Evolutionary conservation across 2,888 invertebrate species (phyloP), one percentile per base, ranked within the genome.

Genomic region (Chirona hameri): DNA sequence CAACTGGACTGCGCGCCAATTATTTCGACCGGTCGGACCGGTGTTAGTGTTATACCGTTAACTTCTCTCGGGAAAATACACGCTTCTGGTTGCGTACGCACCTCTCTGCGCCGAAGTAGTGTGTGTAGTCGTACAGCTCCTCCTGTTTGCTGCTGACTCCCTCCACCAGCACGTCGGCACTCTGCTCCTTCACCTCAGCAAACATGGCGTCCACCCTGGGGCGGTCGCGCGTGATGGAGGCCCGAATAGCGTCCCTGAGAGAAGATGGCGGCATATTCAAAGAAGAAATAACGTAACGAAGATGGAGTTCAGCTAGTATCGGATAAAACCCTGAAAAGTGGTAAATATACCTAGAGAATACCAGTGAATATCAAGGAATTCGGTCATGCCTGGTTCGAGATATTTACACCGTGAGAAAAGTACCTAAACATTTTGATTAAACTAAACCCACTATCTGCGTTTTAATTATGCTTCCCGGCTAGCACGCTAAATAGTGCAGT

Each of bases 181-280:
- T 86, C 83, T 89, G 88, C 0, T 92, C 91, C 85, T 91, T 91
- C 87, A 91, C 93, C 87, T 94, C 94, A 4, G 93, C 92, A 72
- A 94, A 88, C 69, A 94, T 83, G 52, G 39, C 82, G 57, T 83
- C 81, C 3, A 83, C 82, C n/a, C 83, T 81, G 3, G 83, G 81
- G 2, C 83, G 83, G 48, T 85, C 84, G 27, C 82, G 76, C 5
- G 65, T 65, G 81, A 85, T 60, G 2, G 85, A 84, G 14, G 83
- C 82, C 39, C 84, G 82, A 55, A 85, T 85, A 65, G 83, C 84
- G 24, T 83, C 82, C 65, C 85, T 85, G 84, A 3, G 24, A 65
- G 55, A 21, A 31, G 46, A 24, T 21, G 24, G 21, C 27, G 18
- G 4, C 24, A 39, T 31, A 10, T 31, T 24, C 60, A 57, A 21